phyloP scores from a whole-genome alignment of 2,113 vertebrate species.

The Salvator merianae region DNA sequence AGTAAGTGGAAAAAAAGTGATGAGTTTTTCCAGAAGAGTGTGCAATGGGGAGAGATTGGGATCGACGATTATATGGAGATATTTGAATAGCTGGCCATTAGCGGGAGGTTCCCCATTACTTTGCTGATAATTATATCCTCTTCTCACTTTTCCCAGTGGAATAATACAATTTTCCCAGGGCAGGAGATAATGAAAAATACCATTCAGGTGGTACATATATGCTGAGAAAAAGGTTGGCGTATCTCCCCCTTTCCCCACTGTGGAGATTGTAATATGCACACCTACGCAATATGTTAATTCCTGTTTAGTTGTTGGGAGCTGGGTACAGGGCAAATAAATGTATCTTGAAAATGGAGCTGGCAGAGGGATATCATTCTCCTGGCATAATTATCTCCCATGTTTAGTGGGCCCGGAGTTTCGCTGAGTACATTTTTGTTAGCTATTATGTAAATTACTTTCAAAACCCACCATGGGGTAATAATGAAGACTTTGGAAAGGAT shows the following conservation, averaged over 20 bases:
- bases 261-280: slow-evolving; percentile 49
- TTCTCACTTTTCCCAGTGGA: slow-evolving; percentile 79
- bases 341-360: slow-evolving; percentile 70
- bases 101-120: slow-evolving; percentile 80
- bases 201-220: slow-evolving; percentile 74
- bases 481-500: slow-evolving; percentile 64
- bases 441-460: slow-evolving; percentile 78
- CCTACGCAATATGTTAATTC: slow-evolving; percentile 62
- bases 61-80: slow-evolving; percentile 83
- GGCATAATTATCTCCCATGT: slow-evolving; percentile 71
- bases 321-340: slow-evolving; percentile 70
- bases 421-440: slow-evolving; percentile 76
- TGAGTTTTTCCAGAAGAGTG: slow-evolving; percentile 83
- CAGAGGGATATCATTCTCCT: slow-evolving; percentile 72
- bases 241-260: slow-evolving; percentile 56
- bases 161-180: slow-evolving; percentile 79
- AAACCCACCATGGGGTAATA: slow-evolving; percentile 68
- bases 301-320: slow-evolving; percentile 61
- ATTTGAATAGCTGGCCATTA: slow-evolving; percentile 86
- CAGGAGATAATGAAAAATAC: slow-evolving; percentile 77
- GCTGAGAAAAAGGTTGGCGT: slow-evolving; percentile 61
- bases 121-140: slow-evolving; percentile 83
- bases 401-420: slow-evolving; percentile 70
- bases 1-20: slow-evolving; percentile 83
- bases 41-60: slow-evolving; percentile 83